Percentiles rank a stretch among this genome's conserved stretches.
Evolutionary conservation across 1,140 invertebrate species (phyloP).

Genomic region (Zaprionus nigranus): DNA sequence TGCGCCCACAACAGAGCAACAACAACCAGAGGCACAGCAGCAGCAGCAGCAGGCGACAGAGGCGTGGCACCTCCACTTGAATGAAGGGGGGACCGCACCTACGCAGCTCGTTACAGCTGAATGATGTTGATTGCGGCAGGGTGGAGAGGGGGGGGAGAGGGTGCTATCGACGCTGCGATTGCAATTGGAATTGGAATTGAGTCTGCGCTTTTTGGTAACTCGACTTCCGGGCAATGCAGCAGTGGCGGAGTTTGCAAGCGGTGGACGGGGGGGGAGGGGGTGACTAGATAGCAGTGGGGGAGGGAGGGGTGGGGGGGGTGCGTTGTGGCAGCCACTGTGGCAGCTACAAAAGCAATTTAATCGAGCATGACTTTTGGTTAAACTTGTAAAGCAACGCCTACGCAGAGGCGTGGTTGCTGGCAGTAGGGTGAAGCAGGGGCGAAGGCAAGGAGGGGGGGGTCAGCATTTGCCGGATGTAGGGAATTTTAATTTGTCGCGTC

Average conservation of each 20-base stretch:
- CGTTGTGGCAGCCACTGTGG: constrained; percentile 14
- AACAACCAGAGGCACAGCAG: no score
- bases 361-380: constrained; percentile 83
- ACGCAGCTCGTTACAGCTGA: constrained; percentile 66
- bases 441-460: neutral
- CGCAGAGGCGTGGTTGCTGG: constrained; percentile 31
- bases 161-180: constrained; percentile 6
- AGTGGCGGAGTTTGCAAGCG: neutral
- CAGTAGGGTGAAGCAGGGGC: neutral
- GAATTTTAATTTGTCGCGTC: constrained; percentile 83
- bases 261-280: neutral
- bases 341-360: constrained; percentile 77
- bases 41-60: constrained; percentile 1
- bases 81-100: constrained; percentile 57
- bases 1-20: constrained; percentile 38
- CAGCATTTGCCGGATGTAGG: constrained; percentile 67
- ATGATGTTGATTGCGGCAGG: neutral
- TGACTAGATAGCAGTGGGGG: neutral
- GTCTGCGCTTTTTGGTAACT: constrained; percentile 72
- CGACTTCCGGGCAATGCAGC: constrained; percentile 63
- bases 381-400: constrained; percentile 82
- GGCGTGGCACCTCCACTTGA: neutral
- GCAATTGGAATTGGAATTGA: constrained; percentile 52
- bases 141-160: neutral
- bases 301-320: no score